phyloP scores from a whole-genome alignment of 2,113 vertebrate genomes.

The Anhinga anhinga region DNA sequence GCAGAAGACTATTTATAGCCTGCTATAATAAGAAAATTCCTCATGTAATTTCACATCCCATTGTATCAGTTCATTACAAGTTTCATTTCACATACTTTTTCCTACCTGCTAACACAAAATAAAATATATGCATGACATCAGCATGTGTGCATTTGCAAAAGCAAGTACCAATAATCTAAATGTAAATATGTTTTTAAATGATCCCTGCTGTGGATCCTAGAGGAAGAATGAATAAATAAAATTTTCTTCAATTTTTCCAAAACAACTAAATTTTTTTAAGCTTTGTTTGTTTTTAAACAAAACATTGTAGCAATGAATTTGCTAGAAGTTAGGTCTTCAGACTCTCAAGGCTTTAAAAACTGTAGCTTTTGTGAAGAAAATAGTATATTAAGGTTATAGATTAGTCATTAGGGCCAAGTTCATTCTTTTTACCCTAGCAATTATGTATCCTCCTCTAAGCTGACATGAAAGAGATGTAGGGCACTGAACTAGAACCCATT shows the following conservation, averaged over 20 bases:
- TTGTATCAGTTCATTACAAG: conserved; percentile 19
- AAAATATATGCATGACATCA: conserved; percentile 56
- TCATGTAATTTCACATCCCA: conserved; percentile 56
- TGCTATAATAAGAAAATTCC: conserved; percentile 48
- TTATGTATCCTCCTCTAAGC: neutral
- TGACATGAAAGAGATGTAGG: neutral
- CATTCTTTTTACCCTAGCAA: neutral
- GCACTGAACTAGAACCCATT: neutral
- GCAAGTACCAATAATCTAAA: neutral
- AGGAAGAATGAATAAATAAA: neutral
- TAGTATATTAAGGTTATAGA: neutral
- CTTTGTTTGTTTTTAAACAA: neutral
- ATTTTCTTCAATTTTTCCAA: neutral
- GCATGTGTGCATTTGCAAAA: conserved; percentile 47
- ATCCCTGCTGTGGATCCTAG: neutral
- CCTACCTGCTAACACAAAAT: conserved; percentile 46
- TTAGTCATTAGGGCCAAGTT: neutral
- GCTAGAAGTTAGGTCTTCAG: neutral
- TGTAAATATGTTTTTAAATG: neutral
- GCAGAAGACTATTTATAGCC: conserved; percentile 61
- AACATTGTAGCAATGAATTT: neutral
- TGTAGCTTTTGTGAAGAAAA: neutral
- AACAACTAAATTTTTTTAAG: neutral
- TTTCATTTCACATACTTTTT: conserved; percentile 39
- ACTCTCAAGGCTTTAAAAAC: neutral